Percentiles rank a stretch among this genome's conserved stretches.
phyloP scores from a whole-genome alignment of 2,113 vertebrate genomes.

The Alligator mississippiensis region DNA sequence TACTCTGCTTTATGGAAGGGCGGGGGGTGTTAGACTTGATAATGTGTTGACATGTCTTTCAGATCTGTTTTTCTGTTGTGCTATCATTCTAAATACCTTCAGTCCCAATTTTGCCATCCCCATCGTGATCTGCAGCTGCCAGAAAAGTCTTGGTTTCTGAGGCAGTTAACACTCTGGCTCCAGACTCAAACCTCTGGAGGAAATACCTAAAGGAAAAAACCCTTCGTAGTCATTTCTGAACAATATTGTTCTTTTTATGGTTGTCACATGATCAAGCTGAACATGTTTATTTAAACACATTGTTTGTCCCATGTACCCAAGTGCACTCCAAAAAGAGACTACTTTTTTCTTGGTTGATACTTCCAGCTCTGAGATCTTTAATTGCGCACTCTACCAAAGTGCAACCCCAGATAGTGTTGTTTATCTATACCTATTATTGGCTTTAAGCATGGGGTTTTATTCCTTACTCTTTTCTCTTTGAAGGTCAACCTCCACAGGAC shows the following conservation, averaged over 20 bases:
- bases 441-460: background rate
- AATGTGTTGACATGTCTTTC: background rate
- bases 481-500: background rate
- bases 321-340: background rate
- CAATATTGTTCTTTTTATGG: background rate
- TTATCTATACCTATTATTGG: background rate
- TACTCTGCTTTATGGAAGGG: background rate
- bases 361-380: background rate
- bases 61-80: background rate
- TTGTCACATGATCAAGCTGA: background rate
- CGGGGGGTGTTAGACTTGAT: too few relatives aligned
- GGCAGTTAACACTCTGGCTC: constrained; percentile 87
- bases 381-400: background rate
- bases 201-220: constrained; percentile 84
- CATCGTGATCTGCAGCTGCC: constrained; percentile 89
- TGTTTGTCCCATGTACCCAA: background rate
- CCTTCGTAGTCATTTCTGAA: background rate
- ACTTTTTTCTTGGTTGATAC: background rate
- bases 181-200: constrained; percentile 89
- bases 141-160: constrained; percentile 91
- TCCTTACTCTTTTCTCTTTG: background rate
- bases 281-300: background rate
- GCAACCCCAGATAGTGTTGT: background rate
- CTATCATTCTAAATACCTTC: constrained; percentile 80
- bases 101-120: constrained; percentile 93